Evolutionary conservation across 2,797 vertebrate species (phyloP).

Genomic region (Chaenodraco wilsoni): DNA sequence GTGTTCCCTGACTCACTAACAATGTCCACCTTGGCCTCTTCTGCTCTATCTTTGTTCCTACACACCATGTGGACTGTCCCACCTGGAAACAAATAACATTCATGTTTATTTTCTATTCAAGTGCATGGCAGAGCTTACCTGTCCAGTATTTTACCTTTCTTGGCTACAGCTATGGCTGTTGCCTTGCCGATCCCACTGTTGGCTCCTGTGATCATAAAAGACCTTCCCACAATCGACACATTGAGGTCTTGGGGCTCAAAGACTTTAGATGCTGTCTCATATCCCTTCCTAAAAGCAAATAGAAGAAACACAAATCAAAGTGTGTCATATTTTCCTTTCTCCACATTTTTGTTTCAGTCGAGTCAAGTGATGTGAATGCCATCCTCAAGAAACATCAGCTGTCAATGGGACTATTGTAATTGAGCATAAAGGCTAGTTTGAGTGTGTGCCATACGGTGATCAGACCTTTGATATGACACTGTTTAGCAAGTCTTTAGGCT

Average conservation of each 20-base stretch:
- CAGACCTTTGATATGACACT: slow-evolving; percentile 33
- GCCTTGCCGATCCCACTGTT: slow-evolving; percentile 84
- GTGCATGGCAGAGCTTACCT: neutral
- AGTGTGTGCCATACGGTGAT: slow-evolving; percentile 56
- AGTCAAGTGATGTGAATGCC: slow-evolving; percentile 33
- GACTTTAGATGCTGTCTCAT: slow-evolving; percentile 70
- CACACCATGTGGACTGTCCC: slow-evolving; percentile 84
- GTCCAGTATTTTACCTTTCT: slow-evolving; percentile 72
- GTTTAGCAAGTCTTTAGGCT: neutral
- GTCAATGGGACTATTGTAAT: slow-evolving; percentile 72
- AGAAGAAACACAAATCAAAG: slow-evolving; percentile 6
- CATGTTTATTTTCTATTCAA: neutral
- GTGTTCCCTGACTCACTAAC: slow-evolving; percentile 75
- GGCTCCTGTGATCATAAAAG: slow-evolving; percentile 84
- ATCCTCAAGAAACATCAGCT: slow-evolving; percentile 46
- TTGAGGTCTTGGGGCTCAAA: slow-evolving; percentile 77
- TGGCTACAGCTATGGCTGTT: slow-evolving; percentile 78
- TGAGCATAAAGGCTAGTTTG: slow-evolving; percentile 64
- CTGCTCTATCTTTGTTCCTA: slow-evolving; percentile 80
- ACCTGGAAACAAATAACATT: slow-evolving; percentile 60
- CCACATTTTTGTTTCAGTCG: neutral
- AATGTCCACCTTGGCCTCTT: slow-evolving; percentile 76
- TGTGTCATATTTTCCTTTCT: slow-evolving; percentile 3
- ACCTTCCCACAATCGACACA: slow-evolving; percentile 78
- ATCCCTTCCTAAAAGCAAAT: slow-evolving; percentile 69